These are phyloP conservation scores for Apis laboriosa DNA, from an alignment of 1,140 invertebrate species.

Conservation along the genomic window DNA sequence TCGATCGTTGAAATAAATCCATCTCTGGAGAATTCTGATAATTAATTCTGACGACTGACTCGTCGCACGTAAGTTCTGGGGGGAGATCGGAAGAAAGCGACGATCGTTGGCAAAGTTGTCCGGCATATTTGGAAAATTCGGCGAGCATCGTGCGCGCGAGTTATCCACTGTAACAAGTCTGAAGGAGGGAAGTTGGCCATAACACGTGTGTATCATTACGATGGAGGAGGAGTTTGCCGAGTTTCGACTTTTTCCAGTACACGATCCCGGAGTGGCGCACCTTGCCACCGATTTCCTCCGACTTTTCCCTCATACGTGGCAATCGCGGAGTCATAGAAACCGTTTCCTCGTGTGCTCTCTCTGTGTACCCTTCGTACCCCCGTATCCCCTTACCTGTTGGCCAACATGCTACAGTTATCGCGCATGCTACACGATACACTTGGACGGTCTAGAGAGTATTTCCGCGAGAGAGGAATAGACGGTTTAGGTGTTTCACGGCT, in stretches of 20 bases:
- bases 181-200: slow-evolving; percentile 47
- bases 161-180: slow-evolving; percentile 37
- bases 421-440: slow-evolving; percentile 62
- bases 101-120: slow-evolving; percentile 10
- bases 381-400: slow-evolving; percentile 13
- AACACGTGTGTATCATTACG: slow-evolving; percentile 53
- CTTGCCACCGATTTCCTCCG: slow-evolving; percentile 46
- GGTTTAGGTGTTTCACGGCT: slow-evolving; percentile 33
- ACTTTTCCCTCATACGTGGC: slow-evolving; percentile 50
- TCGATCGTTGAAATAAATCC: no score
- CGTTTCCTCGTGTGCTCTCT: slow-evolving; percentile 40
- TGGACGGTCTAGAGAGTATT: slow-evolving; percentile 49
- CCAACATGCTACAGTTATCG: slow-evolving; percentile 51
- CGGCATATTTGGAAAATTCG: slow-evolving; percentile 32
- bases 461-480: slow-evolving; percentile 27
- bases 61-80: not conserved
- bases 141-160: slow-evolving; percentile 5
- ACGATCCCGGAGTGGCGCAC: slow-evolving; percentile 44
- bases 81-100: not conserved
- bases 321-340: slow-evolving; percentile 51
- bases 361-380: slow-evolving; percentile 16
- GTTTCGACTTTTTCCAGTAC: slow-evolving; percentile 52
- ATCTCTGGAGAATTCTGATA: not conserved
- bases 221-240: slow-evolving; percentile 33
- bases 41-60: not conserved